phyloP scores from a whole-genome alignment of 2,888 invertebrate species.

The Volucella inanis region DNA sequence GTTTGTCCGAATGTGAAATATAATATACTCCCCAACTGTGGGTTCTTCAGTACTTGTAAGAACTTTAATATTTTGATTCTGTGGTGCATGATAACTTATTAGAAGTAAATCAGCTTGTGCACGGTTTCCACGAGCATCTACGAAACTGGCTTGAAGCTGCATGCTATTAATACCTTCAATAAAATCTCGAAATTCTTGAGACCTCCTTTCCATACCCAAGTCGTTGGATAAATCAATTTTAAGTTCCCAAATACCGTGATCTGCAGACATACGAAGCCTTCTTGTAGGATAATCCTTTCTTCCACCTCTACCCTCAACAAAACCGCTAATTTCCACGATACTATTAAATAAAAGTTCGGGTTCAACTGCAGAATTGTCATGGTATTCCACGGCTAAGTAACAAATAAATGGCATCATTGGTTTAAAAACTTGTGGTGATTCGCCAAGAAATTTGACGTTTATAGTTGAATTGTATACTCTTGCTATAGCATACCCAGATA shows the following conservation, averaged over 20 bases:
- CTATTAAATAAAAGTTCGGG: conserved; percentile 86
- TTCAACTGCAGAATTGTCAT: conserved; percentile 93
- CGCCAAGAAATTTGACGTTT: conserved; percentile 92
- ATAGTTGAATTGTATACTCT: conserved; percentile 94
- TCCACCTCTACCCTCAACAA: conserved; percentile 85
- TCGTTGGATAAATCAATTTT: conserved; percentile 89
- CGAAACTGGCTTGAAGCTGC: conserved; percentile 87
- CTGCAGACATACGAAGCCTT: conserved; percentile 86
- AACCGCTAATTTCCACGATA: conserved; percentile 87
- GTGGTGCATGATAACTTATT: conserved; percentile 91
- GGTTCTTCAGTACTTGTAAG: conserved; percentile 92
- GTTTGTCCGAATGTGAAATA: conserved; percentile 96
- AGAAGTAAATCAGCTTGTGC: conserved; percentile 88
- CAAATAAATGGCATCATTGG: conserved; percentile 95
- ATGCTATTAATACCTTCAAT: conserved; percentile 88
- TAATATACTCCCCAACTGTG: conserved; percentile 95
- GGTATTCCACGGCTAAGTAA: conserved; percentile 94
- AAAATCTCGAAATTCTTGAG: conserved; percentile 85
- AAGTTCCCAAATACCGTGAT: conserved; percentile 92
- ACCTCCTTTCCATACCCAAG: conserved; percentile 84
- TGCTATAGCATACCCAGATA: conserved; percentile 94
- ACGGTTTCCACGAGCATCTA: conserved; percentile 87
- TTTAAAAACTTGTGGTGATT: conserved; percentile 96
- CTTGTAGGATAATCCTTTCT: conserved; percentile 86
- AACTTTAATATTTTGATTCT: conserved; percentile 92